Conservation (phyloP, 1,140 invertebrate genomes). For the Octopus bimaculoides region DNA sequence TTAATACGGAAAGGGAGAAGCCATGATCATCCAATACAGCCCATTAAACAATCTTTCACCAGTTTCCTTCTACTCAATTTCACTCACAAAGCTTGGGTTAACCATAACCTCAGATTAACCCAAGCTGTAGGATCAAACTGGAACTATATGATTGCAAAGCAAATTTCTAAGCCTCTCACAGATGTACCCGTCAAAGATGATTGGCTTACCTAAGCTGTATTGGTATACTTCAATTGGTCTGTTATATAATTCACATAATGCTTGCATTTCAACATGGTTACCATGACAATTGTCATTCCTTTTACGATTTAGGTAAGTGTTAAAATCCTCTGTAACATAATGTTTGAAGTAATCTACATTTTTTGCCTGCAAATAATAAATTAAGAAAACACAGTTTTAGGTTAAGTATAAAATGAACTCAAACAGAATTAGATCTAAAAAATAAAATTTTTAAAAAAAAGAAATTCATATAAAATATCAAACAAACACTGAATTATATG, state of each 20-base stretch:
- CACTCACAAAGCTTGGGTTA: too few species aligned
- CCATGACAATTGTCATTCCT: conserved; percentile 75
- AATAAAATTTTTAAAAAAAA: background rate
- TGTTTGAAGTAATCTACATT: conserved; percentile 91
- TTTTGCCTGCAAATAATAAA: conserved; percentile 58
- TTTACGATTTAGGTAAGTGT: conserved; percentile 75
- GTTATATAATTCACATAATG: conserved; percentile 90
- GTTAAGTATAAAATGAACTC: background rate
- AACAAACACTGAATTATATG: too few species aligned
- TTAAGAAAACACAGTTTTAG: conserved; percentile 2
- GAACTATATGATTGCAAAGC: too few species aligned
- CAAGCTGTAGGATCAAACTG: too few species aligned
- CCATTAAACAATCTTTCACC: too few species aligned
- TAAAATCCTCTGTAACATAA: conserved; percentile 91
- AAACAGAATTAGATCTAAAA: background rate
- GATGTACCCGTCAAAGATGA: too few species aligned
- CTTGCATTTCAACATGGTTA: conserved; percentile 93
- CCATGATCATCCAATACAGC: too few species aligned
- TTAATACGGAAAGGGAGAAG: too few species aligned
- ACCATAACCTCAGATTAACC: too few species aligned
- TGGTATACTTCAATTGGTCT: conserved; percentile 90
- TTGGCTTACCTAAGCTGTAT: conserved; percentile 71
- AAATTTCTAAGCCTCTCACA: too few species aligned
- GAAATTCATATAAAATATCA: background rate
- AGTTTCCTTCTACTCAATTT: too few species aligned